phyloP scores from a whole-genome alignment of 2,113 vertebrate genomes.

The Sprattus sprattus region DNA sequence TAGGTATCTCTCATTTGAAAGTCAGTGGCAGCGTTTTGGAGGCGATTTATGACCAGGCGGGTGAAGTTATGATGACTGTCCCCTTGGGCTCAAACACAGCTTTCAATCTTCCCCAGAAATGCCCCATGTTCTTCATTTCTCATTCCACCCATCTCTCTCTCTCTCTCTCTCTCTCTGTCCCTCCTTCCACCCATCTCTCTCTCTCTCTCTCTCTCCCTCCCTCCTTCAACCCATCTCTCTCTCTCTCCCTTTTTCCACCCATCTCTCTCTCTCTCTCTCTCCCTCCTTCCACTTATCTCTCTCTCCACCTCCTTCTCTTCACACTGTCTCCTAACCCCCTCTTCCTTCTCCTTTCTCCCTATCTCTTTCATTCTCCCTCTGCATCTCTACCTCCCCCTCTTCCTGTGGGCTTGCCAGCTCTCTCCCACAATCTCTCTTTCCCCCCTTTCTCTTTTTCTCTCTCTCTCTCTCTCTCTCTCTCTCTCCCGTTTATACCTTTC shows the following conservation, averaged over 20 bases:
- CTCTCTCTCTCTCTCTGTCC: too few relatives aligned
- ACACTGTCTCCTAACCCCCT: too few relatives aligned
- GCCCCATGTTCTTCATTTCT: constrained; percentile 23
- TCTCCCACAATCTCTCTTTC: too few relatives aligned
- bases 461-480: neutral
- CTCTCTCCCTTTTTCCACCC: too few relatives aligned
- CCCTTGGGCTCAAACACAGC: constrained; percentile 46
- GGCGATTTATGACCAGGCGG: constrained; percentile 57
- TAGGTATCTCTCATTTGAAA: constrained; percentile 70
- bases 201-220: neutral
- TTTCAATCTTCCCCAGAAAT: constrained; percentile 19
- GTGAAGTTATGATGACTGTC: constrained; percentile 58
- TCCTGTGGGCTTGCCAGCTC: too few relatives aligned
- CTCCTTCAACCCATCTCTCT: neutral
- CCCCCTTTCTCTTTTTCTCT: too few relatives aligned
- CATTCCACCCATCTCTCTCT: constrained; percentile 1
- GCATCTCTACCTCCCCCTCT: neutral
- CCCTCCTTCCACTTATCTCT: neutral
- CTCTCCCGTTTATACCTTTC: neutral
- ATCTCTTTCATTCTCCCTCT: constrained; percentile 29
- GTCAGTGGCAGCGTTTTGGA: constrained; percentile 62
- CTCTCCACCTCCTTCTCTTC: neutral
- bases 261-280: too few relatives aligned
- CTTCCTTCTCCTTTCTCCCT: too few relatives aligned
- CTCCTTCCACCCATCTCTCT: neutral